Evolutionary conservation across 2,113 vertebrate species (phyloP).

Genomic region (Bubo blakistoni): DNA sequence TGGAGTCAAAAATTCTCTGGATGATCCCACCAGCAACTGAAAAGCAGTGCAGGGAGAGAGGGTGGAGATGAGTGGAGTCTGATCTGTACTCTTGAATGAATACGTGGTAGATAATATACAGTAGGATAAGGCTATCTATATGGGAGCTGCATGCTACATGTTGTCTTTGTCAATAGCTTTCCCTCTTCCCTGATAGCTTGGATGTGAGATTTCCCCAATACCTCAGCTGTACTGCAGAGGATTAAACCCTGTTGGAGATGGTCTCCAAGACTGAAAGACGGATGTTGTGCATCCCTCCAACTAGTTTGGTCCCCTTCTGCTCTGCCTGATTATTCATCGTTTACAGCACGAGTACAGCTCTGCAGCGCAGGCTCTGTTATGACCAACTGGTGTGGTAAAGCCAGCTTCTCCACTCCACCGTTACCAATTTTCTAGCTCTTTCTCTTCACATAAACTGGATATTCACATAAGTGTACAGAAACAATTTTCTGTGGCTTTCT

Average conservation of each 20-base stretch:
- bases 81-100: background rate
- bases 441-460: background rate
- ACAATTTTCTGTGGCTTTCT: background rate
- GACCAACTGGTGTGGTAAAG: background rate
- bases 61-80: background rate
- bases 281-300: background rate
- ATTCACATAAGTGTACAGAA: background rate
- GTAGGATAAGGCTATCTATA: background rate
- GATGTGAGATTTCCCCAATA: background rate
- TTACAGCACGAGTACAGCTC: background rate
- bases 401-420: background rate
- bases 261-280: background rate
- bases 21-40: background rate
- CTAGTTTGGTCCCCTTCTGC: background rate
- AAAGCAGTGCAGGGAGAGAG: background rate
- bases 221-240: background rate
- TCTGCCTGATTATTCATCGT: background rate
- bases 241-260: background rate
- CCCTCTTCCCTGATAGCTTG: background rate
- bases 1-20: background rate
- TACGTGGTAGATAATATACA: background rate
- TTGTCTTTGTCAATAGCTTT: background rate
- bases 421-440: background rate
- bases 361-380: background rate
- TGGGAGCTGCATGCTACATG: background rate